Base-by-base conservation (phyloP, 2,888 invertebrate species). In the Malachius bipustulatus region DNA sequence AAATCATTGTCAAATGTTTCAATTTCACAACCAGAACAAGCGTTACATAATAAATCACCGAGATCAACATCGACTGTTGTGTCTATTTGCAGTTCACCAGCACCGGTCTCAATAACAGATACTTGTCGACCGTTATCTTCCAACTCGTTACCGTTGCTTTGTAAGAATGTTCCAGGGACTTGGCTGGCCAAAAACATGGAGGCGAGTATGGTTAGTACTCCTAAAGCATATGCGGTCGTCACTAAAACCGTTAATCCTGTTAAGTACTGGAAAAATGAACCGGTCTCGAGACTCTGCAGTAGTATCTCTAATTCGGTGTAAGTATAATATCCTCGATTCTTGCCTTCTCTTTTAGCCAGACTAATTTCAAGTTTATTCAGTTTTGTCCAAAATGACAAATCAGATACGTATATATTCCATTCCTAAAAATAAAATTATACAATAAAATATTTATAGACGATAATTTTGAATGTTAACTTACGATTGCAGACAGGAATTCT, bases 401-500 rank as follows among this genome's bases (percentile, higher is more conserved):
- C 74, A 48, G 72, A 75, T 36, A 90, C 82, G 64, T 77, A 88
- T 34, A 91, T 70, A 47, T 83, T 75, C 93, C 93, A 93, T 51
- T 89, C 75, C 88, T 83, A 53, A 14, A 60, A 60, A 58, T 34
- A 36, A 49, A 30, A 12, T 29, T 26, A 31, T 8, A 42, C 6
- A 19, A 8, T 6, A n/a, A 19, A 8, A 19, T 8, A 19, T 19
- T 19, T 8, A 19, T 19, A 19, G n/a, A 28, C 4, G 29, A 28
- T 28, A 37, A 35, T 29, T 38, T 15, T 29, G 27, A 24, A 27
- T 28, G 11, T 28, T 28, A 9, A 70, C 78, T 75, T 66, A 88
- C 93, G 57, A 97, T 85, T 44, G 91, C 91, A 49, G 72, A 70
- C 12, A 96, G 74, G 66, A 96, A 93, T 53, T 88, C 79, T 39